Evolutionary conservation across 2,113 vertebrate genomes (phyloP).

Genomic region (Hucho hucho): DNA sequence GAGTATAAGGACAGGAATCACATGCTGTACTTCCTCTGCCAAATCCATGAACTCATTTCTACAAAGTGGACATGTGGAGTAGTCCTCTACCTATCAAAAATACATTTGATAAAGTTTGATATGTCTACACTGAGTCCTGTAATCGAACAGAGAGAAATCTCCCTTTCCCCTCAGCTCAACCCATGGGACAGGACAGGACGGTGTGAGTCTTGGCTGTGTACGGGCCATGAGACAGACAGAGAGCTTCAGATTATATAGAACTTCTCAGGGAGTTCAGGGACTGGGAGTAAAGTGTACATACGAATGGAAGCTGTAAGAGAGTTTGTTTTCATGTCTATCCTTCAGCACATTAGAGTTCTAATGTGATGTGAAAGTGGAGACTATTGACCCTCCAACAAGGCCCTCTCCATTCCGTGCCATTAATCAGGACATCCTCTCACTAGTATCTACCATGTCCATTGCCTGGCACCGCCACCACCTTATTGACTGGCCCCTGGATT

Average conservation of each 20-base stretch:
- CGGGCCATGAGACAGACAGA: background rate
- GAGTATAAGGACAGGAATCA: too few species aligned
- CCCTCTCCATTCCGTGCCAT: conserved; percentile 18
- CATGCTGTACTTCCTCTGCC: too few species aligned
- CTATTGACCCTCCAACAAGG: conserved; percentile 26
- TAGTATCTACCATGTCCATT: background rate
- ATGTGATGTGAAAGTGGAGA: conserved; percentile 31
- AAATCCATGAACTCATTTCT: too few species aligned
- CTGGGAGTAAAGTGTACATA: background rate
- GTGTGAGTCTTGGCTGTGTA: background rate
- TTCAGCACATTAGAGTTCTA: conserved; percentile 18
- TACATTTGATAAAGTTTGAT: background rate
- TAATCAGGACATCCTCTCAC: conserved; percentile 29
- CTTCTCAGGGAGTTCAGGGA: background rate
- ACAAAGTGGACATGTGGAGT: too few species aligned
- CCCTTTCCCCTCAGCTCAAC: background rate
- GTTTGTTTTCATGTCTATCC: background rate
- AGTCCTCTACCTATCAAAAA: too few species aligned
- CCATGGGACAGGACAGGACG: background rate
- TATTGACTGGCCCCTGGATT: conserved; percentile 26
- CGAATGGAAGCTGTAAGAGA: background rate
- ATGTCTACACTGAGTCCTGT: background rate
- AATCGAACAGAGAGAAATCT: background rate
- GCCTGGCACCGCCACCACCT: conserved; percentile 1
- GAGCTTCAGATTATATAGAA: background rate